Base-by-base conservation (phyloP, 2,113 vertebrate genomes). In the Malurus melanocephalus region DNA sequence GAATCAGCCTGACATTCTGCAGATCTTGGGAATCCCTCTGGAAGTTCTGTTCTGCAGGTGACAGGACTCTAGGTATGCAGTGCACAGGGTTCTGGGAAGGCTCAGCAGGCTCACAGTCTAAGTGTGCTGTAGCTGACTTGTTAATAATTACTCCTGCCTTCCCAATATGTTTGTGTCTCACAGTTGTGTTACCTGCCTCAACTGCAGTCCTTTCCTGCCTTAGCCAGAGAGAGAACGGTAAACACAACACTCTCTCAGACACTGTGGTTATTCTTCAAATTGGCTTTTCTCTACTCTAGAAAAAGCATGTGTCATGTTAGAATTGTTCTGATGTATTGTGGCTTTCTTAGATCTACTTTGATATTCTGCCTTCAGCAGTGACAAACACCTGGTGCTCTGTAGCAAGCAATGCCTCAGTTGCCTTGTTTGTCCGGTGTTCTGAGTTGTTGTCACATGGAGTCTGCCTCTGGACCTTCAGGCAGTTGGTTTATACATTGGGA, bases 391-490 rank as follows among this genome's bases (percentile, higher is more conserved):
- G 32, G 32, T 40, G 38, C 16, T 87, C 59, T 73, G 22, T 10
- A 46, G 52, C 40, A 48, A 38, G 69, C 52, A 72, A 52, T 17
- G 55, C 51, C 64, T 89, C 60, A 15, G 0, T n/a, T 78, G 46
- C 69, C 38, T 81, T 93, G 69, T 83, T 91, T 92, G 49, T 64
- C 52, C 32, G 6, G 19, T 53, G 32, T 61, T 71, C 57, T 18
- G 59, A 73, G 69, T 45, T 89, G 66, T 5, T 86, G 92, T 82
- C 77, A 81, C 71, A 55, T 11, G 38, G 12, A 89, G 32, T 68
- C 49, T 51, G 68, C 62, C 61, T 84, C 42, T 75, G 74, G 77
- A 68, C 88, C 83, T 89, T 48, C 85, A 93, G 80, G 92, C 90
- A 61, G 32, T 68, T 13, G 32, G 42, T 42, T 85, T 80, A 74